A percentile compares a stretch with the other conserved stretches of the same genome.
Conservation (phyloP, 2,888 invertebrate genomes). For the Drosophila kanekoi region DNA sequence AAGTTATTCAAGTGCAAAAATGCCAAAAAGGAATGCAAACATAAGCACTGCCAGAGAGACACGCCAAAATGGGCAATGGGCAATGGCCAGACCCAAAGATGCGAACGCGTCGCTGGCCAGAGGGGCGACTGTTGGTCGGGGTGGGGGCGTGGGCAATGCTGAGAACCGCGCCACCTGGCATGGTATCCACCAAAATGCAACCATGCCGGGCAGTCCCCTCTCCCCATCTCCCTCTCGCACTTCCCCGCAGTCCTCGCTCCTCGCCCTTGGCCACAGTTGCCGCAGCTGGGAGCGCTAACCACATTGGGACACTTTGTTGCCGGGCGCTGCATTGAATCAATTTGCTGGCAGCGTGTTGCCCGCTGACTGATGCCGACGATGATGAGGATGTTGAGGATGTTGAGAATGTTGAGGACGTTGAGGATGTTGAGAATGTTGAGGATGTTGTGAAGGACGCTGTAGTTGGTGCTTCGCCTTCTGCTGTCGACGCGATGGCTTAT, state of each 20-base stretch:
- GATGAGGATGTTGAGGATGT: conserved; percentile 18
- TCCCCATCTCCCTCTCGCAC: too few relatives aligned
- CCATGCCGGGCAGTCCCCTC: conserved; percentile 1
- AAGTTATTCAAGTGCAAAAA: conserved; percentile 84
- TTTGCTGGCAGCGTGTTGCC: conserved; percentile 47
- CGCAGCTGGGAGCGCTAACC: conserved; percentile 42
- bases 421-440: not conserved
- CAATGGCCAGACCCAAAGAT: conserved; percentile 17
- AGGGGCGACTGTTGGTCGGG: not conserved
- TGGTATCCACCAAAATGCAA: conserved; percentile 47
- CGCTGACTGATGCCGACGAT: conserved; percentile 49
- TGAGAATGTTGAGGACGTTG: not conserved
- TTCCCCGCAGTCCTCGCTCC: not conserved
- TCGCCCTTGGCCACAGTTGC: conserved; percentile 1
- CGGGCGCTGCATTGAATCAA: conserved; percentile 61
- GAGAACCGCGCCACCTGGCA: conserved; percentile 70
- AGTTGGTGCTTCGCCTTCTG: conserved; percentile 8
- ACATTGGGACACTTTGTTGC: conserved; percentile 63
- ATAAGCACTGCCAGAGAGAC: conserved; percentile 73
- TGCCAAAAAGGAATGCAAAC: conserved; percentile 82
- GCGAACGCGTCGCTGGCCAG: conserved; percentile 6
- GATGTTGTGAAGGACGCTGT: conserved; percentile 1
- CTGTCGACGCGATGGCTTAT: conserved; percentile 11
- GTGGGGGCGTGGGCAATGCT: conserved; percentile 25
- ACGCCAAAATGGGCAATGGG: conserved; percentile 29